Base-by-base conservation (phyloP, 1,140 invertebrate genomes). In the Sycophila sp. region DNA sequence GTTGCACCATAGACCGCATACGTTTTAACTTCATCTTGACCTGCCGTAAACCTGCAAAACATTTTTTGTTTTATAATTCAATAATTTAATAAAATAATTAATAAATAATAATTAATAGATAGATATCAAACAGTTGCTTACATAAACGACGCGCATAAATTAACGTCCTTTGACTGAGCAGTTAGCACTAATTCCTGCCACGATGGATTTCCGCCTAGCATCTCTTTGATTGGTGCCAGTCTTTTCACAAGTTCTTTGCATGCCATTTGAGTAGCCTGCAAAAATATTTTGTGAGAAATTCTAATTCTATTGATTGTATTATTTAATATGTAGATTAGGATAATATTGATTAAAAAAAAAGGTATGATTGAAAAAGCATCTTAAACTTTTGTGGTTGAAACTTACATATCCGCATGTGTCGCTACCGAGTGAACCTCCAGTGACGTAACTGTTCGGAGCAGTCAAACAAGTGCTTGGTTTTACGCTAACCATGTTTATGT, bases 341-440 rank as follows among this genome's bases (percentile, higher is more conserved):
- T n/a, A n/a, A 42, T n/a, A 42, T n/a, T 19, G 19, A 45, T 4
- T 2, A 62, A 42, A 1, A 19, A n/a, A 28, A 7, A 13, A 26
- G 26, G 10, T 19, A 72, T n/a, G n/a, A n/a, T n/a, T n/a, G 73
- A 19, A 19, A 45, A 45, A 7, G 10, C n/a, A 3, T 40, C n/a
- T 40, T 3, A 15, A 40, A n/a, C n/a, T 72, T 56, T 72, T 11
- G n/a, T n/a, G n/a, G n/a, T n/a, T n/a, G n/a, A n/a, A 10, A 62
- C 86, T 87, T 87, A 91, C 91, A 73, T 87, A 90, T 64, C 89
- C 89, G 11, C 90, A 87, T 10, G 87, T 81, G 81, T 96, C 94
- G 78, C 91, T 93, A 0, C 91, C 90, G 5, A 92, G 80, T 75
- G 92, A 92, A 0, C 92, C 93, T 15, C 91, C 93, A 10, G 91